Evolutionary conservation across 2,113 vertebrate genomes (phyloP).

Genomic region (Petroica traversi): DNA sequence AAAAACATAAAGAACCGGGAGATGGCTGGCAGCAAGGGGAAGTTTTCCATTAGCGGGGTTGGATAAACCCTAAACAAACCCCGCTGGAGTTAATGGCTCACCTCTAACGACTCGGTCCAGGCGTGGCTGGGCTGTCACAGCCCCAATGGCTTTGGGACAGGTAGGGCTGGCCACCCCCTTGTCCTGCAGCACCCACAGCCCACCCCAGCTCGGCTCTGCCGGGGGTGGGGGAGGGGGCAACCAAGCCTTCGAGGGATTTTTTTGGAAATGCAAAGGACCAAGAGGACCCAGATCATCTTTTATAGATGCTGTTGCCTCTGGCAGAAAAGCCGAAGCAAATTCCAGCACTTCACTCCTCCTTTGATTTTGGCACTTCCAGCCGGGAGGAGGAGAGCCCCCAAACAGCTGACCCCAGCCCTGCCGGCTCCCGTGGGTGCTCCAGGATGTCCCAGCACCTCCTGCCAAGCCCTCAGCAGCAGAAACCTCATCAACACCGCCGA

Average conservation of each 20-base stretch:
- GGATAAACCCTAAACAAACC: background rate
- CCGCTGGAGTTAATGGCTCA: accelerated
- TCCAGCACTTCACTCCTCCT: background rate
- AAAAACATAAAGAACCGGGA: background rate
- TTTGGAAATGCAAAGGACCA: background rate
- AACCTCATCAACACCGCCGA: background rate
- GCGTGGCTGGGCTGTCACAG: accelerated
- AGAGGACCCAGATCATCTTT: slow-evolving; percentile 10
- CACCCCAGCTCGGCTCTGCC: accelerated
- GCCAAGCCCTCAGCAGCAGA: background rate
- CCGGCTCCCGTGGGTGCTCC: accelerated
- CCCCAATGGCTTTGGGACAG: accelerated
- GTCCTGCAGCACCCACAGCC: background rate
- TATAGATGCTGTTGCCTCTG: background rate
- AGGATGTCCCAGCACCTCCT: background rate
- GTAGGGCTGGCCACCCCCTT: background rate
- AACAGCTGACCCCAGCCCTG: background rate
- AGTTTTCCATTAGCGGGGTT: background rate
- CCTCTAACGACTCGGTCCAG: accelerated
- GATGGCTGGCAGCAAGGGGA: background rate
- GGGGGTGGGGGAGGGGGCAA: accelerated
- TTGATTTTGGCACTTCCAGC: background rate
- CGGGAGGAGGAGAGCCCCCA: background rate
- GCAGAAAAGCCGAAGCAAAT: background rate
- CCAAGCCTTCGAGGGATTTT: background rate